phyloP scores from a whole-genome alignment of 2,113 vertebrate species.

The Condylura cristata region DNA sequence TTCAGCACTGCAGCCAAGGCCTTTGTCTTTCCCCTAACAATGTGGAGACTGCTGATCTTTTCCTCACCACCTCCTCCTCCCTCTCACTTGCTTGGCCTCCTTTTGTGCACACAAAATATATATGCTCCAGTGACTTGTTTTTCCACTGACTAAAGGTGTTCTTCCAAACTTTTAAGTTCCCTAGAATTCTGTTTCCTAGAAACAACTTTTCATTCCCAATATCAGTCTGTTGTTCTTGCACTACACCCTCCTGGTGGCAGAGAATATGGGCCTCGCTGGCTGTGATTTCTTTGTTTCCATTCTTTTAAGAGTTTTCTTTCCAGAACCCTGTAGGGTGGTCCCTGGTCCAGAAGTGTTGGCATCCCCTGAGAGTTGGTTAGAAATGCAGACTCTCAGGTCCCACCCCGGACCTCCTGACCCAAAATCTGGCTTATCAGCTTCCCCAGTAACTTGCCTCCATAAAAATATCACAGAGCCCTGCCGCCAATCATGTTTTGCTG shows the following conservation, averaged over 20 bases:
- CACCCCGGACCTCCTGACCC: neutral
- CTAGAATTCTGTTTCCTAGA: slow-evolving; percentile 36
- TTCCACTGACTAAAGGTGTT: neutral
- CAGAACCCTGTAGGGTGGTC: neutral
- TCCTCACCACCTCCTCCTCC: neutral
- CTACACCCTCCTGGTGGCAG: neutral
- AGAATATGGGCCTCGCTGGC: neutral
- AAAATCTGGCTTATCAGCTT: neutral
- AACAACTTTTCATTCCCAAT: neutral
- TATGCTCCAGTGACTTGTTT: neutral
- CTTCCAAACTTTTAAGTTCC: neutral
- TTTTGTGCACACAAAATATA: neutral
- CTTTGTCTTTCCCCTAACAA: neutral
- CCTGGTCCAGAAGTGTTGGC: neutral
- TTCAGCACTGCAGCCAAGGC: neutral
- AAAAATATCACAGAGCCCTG: neutral
- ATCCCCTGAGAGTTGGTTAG: neutral
- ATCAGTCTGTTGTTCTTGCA: neutral
- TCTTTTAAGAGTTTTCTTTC: slow-evolving; percentile 8
- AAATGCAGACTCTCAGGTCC: neutral
- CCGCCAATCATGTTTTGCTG: slow-evolving; percentile 2
- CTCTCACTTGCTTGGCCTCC: neutral
- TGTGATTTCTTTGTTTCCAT: neutral
- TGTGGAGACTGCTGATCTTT: neutral
- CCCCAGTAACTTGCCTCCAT: neutral